These are phyloP conservation scores for Astropecten irregularis DNA, from an alignment of 53 echinoderm and acorn worm species.

Conservation along the genomic window DNA sequence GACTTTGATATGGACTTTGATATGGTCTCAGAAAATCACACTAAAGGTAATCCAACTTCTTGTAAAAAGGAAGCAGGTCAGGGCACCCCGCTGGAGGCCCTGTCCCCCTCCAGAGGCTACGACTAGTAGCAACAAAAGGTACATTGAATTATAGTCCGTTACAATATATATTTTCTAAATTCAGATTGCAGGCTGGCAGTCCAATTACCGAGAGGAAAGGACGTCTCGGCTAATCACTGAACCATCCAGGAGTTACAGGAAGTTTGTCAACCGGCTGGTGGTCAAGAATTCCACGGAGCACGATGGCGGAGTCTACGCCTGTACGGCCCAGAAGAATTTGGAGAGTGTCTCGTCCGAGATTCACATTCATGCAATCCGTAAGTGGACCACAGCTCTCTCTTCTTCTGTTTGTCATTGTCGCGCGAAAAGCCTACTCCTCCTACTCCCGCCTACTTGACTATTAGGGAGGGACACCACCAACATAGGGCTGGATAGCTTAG, in stretches of 20 bases:
- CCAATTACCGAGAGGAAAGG: conserved; percentile 39
- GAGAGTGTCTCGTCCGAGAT: conserved; percentile 32
- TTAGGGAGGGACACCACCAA: too few relatives aligned
- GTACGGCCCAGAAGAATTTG: conserved; percentile 38
- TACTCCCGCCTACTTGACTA: not conserved
- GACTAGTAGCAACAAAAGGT: not conserved
- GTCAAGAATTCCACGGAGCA: conserved; percentile 35
- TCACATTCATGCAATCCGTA: conserved; percentile 40
- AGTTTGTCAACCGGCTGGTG: conserved; percentile 47
- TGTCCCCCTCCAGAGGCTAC: too few relatives aligned
- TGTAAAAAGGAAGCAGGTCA: too few relatives aligned
- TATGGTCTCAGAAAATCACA: too few relatives aligned
- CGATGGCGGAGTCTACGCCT: conserved; percentile 58
- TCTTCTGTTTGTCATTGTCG: not conserved
- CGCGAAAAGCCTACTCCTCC: not conserved
- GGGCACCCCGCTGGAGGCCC: too few relatives aligned
- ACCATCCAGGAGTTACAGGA: conserved; percentile 30
- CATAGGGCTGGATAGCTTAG: too few relatives aligned
- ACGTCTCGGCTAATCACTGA: conserved; percentile 21
- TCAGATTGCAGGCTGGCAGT: conserved; percentile 11
- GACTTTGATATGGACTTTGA: too few relatives aligned
- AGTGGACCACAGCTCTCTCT: not conserved
- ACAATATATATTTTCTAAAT: not conserved
- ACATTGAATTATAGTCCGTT: not conserved
- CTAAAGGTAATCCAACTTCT: too few relatives aligned